phyloP scores from a whole-genome alignment of 2,888 invertebrate species.

The Pollenia labialis region DNA sequence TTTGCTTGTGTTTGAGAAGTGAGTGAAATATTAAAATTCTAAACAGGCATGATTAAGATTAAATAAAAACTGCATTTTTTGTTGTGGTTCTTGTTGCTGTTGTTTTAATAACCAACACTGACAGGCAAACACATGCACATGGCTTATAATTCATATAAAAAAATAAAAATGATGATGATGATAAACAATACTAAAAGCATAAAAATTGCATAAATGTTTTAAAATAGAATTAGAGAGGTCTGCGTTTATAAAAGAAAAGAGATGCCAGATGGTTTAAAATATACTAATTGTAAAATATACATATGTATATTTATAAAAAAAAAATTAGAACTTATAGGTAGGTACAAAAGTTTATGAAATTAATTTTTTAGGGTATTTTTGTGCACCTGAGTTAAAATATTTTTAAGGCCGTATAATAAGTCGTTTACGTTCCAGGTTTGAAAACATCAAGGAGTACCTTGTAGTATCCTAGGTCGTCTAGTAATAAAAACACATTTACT shows the following conservation, averaged over 20 bases:
- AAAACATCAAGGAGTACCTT: too few species aligned
- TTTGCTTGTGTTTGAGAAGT: slow-evolving; percentile 13
- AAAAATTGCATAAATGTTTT: slow-evolving; percentile 50
- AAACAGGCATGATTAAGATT: slow-evolving; percentile 69
- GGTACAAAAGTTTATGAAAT: neutral
- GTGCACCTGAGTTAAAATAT: too few species aligned
- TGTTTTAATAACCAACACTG: neutral
- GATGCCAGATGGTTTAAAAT: slow-evolving; percentile 9
- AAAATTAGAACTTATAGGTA: too few species aligned
- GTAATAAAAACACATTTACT: too few species aligned
- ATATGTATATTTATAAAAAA: too few species aligned
- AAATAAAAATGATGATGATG: neutral
- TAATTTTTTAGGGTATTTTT: too few species aligned
- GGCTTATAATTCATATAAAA: too few species aligned
- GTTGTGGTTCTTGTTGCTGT: neutral
- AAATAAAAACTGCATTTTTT: slow-evolving; percentile 50
- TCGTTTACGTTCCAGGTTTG: too few species aligned
- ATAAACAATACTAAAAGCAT: slow-evolving; percentile 17
- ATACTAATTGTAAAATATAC: neutral
- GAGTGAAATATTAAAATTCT: slow-evolving; percentile 65
- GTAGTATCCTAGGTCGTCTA: too few species aligned
- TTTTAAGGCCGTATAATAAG: too few species aligned
- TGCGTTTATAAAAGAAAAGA: neutral
- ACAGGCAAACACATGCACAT: neutral
- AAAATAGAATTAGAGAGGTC: slow-evolving; percentile 36